Evolutionary conservation across 2,113 vertebrate genomes (phyloP).

Genomic region (Dryoscopus gambensis): DNA sequence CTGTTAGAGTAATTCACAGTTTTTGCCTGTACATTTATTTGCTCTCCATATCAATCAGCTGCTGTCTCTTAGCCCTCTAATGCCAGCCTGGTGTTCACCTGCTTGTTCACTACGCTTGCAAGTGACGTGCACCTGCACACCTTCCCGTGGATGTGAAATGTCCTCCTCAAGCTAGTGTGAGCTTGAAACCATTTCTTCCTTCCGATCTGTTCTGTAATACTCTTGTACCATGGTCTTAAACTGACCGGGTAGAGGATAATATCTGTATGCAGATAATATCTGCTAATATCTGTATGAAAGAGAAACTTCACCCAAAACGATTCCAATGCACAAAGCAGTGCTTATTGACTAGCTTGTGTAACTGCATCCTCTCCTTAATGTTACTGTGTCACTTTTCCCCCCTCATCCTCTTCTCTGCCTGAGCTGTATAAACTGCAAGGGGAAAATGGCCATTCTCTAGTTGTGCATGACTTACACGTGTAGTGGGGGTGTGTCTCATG

Average conservation of each 20-base stretch:
- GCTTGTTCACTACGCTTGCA: neutral
- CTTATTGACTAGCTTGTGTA: neutral
- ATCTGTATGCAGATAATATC: neutral
- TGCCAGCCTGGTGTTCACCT: neutral
- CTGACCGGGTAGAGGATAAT: neutral
- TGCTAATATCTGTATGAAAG: neutral
- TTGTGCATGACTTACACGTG: neutral
- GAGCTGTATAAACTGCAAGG: neutral
- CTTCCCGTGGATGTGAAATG: neutral
- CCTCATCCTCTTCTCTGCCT: neutral
- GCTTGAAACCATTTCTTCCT: neutral
- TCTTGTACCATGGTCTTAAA: neutral
- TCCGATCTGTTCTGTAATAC: neutral
- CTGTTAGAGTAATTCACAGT: neutral
- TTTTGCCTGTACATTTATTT: neutral
- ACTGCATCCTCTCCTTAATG: neutral
- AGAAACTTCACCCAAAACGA: neutral
- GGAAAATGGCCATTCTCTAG: neutral
- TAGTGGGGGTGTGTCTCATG: fast-evolving
- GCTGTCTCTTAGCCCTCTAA: neutral
- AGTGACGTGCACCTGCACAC: neutral
- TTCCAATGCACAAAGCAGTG: neutral
- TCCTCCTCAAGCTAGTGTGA: neutral
- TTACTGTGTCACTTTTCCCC: neutral
- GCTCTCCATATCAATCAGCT: neutral